Percentiles rank a stretch among this genome's conserved stretches.
These are phyloP conservation scores for Molorchus minor DNA, from an alignment of 2,888 invertebrate genomes.

Conservation along the genomic window DNA sequence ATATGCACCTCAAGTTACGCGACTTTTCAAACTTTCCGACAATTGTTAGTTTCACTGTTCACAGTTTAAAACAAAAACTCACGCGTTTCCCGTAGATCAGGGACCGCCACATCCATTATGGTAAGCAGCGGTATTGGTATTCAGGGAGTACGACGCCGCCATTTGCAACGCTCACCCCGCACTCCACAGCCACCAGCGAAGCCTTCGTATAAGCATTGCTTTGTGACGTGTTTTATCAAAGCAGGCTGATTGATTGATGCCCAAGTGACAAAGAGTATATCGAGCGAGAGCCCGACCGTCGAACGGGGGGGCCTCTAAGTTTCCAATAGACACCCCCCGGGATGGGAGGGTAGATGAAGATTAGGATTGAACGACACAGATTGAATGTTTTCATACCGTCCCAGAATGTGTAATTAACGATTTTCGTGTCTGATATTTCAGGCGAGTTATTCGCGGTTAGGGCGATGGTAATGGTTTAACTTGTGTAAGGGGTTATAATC, in stretches of 20 bases:
- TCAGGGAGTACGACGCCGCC: slow-evolving; percentile 11
- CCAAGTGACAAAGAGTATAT: slow-evolving; percentile 19
- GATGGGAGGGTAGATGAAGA: slow-evolving; percentile 18
- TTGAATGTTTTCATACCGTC: slow-evolving; percentile 18
- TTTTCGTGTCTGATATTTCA: slow-evolving; percentile 13
- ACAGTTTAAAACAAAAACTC: too few species aligned
- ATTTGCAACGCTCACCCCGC: slow-evolving; percentile 8
- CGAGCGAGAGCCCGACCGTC: neutral
- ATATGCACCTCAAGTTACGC: too few species aligned
- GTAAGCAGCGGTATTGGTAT: slow-evolving; percentile 1
- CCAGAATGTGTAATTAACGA: slow-evolving; percentile 20
- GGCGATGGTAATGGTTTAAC: slow-evolving; percentile 10
- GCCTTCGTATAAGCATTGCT: slow-evolving; percentile 3
- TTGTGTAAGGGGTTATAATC: neutral
- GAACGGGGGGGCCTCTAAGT: slow-evolving; percentile 7
- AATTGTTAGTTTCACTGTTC: too few species aligned
- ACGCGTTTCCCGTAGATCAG: too few species aligned
- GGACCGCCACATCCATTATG: slow-evolving; percentile 12
- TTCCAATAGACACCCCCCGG: slow-evolving; percentile 1
- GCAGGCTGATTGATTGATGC: slow-evolving; percentile 23
- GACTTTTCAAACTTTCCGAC: too few species aligned
- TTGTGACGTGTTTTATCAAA: slow-evolving; percentile 17
- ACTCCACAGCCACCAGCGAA: neutral
- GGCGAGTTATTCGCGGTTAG: slow-evolving; percentile 1
- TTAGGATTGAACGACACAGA: slow-evolving; percentile 17